Conservation (phyloP, 2,797 vertebrate genomes). For the Tamandua tetradactyla region DNA sequence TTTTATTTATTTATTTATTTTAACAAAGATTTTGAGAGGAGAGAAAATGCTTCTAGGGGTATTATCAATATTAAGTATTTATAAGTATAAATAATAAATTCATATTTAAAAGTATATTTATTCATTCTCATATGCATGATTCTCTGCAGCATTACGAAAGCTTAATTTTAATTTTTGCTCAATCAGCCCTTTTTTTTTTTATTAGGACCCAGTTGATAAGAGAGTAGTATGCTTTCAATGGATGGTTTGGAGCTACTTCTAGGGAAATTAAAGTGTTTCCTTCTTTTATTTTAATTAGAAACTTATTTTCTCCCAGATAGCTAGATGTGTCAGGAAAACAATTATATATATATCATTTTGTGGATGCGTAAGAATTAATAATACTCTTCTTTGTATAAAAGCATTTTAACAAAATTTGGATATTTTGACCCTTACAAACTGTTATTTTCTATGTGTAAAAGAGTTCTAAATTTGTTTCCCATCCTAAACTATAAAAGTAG, state of each 20-base stretch:
- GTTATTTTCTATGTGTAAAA: conserved; percentile 4
- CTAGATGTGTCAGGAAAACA: conserved; percentile 43
- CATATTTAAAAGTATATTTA: background rate
- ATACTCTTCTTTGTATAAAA: background rate
- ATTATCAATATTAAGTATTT: conserved; percentile 35
- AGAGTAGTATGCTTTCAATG: background rate
- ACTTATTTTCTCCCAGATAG: background rate
- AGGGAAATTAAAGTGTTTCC: conserved; percentile 33
- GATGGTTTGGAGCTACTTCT: background rate
- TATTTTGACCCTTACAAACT: background rate
- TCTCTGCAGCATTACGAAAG: conserved; percentile 12
- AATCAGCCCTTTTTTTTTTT: background rate
- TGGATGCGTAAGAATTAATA: conserved; percentile 35
- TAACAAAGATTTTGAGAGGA: too few species aligned
- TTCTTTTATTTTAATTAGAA: conserved; percentile 48
- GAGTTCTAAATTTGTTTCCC: background rate
- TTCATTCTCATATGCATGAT: background rate
- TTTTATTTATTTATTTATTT: too few species aligned
- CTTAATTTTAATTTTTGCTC: conserved; percentile 41
- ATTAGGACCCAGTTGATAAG: background rate
- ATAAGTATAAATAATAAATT: background rate
- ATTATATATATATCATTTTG: conserved; percentile 25
- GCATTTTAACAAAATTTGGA: background rate
- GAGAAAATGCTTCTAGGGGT: too few species aligned
- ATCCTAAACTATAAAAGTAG: background rate